Conservation (phyloP, 1,140 invertebrate species). For the Drosophila asahinai region DNA sequence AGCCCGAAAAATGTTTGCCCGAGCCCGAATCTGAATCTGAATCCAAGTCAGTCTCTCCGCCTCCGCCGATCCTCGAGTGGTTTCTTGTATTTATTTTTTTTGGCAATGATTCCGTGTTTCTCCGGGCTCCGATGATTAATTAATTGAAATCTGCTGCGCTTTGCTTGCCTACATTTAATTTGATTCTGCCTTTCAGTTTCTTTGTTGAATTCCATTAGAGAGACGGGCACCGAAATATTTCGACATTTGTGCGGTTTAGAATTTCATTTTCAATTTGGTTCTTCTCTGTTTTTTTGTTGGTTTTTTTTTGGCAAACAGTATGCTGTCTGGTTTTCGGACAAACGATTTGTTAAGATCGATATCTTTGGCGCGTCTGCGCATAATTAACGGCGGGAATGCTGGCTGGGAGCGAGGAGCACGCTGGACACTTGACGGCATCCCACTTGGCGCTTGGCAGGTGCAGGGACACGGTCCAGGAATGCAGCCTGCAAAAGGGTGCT, state of each 20-base stretch:
- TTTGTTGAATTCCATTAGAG: constrained; percentile 75
- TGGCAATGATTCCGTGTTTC: constrained; percentile 74
- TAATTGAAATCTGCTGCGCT: constrained; percentile 69
- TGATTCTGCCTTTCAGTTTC: constrained; percentile 66
- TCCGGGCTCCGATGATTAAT: constrained; percentile 65
- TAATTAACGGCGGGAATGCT: constrained; percentile 57
- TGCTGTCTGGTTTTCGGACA: constrained; percentile 61
- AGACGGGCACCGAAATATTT: constrained; percentile 63
- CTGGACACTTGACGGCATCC: constrained; percentile 56
- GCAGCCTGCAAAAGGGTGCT: not conserved
- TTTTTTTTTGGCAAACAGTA: constrained; percentile 35
- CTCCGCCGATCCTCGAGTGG: constrained; percentile 25
- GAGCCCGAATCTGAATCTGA: constrained; percentile 9
- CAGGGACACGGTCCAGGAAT: constrained; percentile 40
- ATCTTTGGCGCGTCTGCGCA: constrained; percentile 80
- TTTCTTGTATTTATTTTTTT: constrained; percentile 42
- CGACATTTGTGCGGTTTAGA: constrained; percentile 80
- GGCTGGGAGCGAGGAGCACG: constrained; percentile 29
- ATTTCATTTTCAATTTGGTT: constrained; percentile 76
- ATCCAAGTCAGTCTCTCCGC: constrained; percentile 2
- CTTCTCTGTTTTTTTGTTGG: constrained; percentile 2
- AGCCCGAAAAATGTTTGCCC: constrained; percentile 43
- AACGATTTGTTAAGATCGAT: constrained; percentile 82
- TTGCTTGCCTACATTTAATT: constrained; percentile 69
- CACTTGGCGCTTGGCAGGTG: constrained; percentile 61